Evolutionary conservation across 2,113 vertebrate genomes (phyloP).

Genomic region (Sapajus apella): DNA sequence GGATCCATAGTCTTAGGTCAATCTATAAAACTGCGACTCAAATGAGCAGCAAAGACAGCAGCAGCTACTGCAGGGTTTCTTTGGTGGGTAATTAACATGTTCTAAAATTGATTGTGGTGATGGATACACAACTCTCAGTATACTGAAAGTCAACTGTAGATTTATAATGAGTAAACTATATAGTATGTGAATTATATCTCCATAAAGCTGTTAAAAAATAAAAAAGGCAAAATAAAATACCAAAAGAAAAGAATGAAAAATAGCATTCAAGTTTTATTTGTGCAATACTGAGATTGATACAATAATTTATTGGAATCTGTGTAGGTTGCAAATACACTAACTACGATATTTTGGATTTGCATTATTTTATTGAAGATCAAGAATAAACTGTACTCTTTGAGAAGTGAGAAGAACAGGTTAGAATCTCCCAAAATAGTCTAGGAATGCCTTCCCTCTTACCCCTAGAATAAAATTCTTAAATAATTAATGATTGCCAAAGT

Average conservation of each 20-base stretch:
- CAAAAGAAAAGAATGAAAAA: conserved; percentile 36
- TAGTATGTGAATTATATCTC: not conserved
- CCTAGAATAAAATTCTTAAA: conserved; percentile 18
- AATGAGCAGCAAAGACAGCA: too few species aligned
- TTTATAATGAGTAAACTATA: not conserved
- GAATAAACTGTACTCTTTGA: conserved; percentile 15
- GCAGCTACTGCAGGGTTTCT: not conserved
- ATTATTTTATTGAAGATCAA: conserved; percentile 43
- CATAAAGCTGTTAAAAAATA: conserved; percentile 29
- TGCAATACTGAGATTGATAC: not conserved
- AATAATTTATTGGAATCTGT: not conserved
- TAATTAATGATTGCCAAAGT: not conserved
- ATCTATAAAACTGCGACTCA: too few species aligned
- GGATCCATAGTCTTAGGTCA: too few species aligned
- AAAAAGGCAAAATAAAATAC: conserved; percentile 50
- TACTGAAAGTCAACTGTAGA: not conserved
- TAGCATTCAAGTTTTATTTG: not conserved
- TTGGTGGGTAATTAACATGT: conserved; percentile 4
- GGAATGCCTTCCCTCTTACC: not conserved
- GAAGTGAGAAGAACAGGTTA: conserved; percentile 5
- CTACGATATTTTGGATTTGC: not conserved
- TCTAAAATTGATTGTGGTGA: not conserved
- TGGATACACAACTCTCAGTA: not conserved
- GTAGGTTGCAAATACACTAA: not conserved
- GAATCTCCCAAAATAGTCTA: conserved; percentile 16